Base-by-base conservation (phyloP, 2,888 invertebrate genomes). In the Mesorhabditis belari region DNA sequence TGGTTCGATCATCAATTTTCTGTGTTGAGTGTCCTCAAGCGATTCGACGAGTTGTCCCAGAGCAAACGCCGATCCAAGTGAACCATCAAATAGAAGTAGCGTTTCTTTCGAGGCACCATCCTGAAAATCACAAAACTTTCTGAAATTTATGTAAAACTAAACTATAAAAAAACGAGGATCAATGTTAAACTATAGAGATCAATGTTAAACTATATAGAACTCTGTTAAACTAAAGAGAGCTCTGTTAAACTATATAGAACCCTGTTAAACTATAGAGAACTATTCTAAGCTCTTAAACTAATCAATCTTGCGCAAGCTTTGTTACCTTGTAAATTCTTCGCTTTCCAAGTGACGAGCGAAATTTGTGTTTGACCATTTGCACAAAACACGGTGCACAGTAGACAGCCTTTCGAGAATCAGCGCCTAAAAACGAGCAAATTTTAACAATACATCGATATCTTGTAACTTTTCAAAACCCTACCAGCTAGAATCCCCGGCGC, bases 361-460 rank as follows among this genome's bases (percentile, higher is more conserved):
- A 78, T 61, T 75, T 76, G 60, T 75, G 74, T n/a, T 61, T 63
- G 25, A 73, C 73, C 74, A 77, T 77, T 25, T 65, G 65, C 12
- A 73, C 58, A 63, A 76, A 77, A 54, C 77, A 78, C n/a, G 66
- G 63, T 26, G 55, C 52, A 58, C 77, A 77, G 56, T 77, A 77
- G 51, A 69, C 67, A 3, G 77, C 76, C 59, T 76, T 73, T 53
- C 69, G 72, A n/a, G 69, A 64, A 49, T 76, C 74, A 4, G 66
- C 61, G 12, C 75, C 73, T 70, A 49, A 56, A 64, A 49, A 49
- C 44, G n/a, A 35, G n/a, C 44, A n/a, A 35, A 35, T 35, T 35
- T 35, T 35, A 35, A 17, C n/a, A 17, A 35, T n/a, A 35, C n/a
- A 17, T 35, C n/a, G n/a, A 35, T n/a, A 9, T 35, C 44, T 9